Percentiles rank a stretch among this genome's conserved stretches.
Evolutionary conservation across 2,797 vertebrate genomes (phyloP).

Genomic region (Lithobates sylvaticus): DNA sequence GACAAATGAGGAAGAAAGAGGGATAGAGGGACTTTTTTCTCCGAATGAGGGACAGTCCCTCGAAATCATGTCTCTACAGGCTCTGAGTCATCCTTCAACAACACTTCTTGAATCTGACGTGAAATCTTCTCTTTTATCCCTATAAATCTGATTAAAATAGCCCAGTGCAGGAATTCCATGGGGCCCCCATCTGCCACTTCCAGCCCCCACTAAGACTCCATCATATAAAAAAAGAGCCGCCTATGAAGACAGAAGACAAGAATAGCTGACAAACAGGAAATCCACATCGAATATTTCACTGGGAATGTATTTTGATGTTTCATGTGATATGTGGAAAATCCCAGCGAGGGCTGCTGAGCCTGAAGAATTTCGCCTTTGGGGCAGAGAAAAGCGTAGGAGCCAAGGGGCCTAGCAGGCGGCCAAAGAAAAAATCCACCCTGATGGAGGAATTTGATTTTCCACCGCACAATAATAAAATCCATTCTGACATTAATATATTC

Average conservation of each 20-base stretch:
- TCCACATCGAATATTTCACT: conserved; percentile 21
- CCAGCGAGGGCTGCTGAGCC: neutral
- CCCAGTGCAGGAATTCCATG: neutral
- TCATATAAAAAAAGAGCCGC: conserved; percentile 7
- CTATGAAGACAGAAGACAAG: neutral
- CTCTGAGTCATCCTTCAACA: too few relatives aligned
- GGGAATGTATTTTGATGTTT: conserved; percentile 24
- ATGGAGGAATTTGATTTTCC: neutral
- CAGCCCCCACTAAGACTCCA: neutral
- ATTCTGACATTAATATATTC: too few relatives aligned
- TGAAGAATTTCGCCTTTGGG: conserved; percentile 7
- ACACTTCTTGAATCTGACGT: too few relatives aligned
- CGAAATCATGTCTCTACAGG: too few relatives aligned
- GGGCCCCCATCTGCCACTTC: neutral
- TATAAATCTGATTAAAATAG: conserved; percentile 2
- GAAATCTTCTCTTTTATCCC: too few relatives aligned
- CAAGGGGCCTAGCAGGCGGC: neutral
- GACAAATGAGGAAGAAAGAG: too few relatives aligned
- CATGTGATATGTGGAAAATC: conserved; percentile 27
- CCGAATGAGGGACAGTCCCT: too few relatives aligned
- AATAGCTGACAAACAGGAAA: conserved; percentile 39
- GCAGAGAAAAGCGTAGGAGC: neutral
- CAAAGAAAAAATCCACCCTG: neutral
- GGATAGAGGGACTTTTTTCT: too few relatives aligned
- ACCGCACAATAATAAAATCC: neutral